A percentile compares a stretch with the other conserved stretches of the same genome.
Conservation (phyloP, 2,888 invertebrate genomes). For the Cantharis rustica region DNA sequence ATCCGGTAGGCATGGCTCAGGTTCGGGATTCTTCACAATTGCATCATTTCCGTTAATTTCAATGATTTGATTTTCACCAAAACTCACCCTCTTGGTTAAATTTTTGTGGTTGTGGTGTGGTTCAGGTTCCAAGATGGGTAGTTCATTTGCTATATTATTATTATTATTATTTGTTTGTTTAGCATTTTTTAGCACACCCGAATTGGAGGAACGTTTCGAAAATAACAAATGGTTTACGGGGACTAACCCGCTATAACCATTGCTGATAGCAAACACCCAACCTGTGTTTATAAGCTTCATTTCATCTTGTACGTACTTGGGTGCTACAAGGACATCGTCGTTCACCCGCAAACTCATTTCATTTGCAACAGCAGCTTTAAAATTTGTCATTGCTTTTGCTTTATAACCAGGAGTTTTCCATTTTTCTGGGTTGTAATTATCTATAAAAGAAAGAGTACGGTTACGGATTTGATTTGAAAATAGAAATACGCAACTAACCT, state of each 20-base stretch:
- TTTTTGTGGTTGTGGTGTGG: conserved; percentile 6
- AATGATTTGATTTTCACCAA: conserved; percentile 54
- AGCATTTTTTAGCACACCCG: conserved; percentile 22
- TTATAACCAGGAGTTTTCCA: conserved; percentile 70
- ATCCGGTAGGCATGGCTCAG: conserved; percentile 9
- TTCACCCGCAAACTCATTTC: conserved; percentile 81
- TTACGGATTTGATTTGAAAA: background rate
- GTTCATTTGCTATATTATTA: conserved; percentile 4
- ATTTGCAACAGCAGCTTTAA: conserved; percentile 69
- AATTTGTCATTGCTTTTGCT: conserved; percentile 75
- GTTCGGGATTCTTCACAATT: conserved; percentile 31
- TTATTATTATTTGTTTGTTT: conserved; percentile 9
- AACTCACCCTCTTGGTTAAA: conserved; percentile 50
- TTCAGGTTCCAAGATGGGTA: conserved; percentile 14
- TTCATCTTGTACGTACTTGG: conserved; percentile 77
- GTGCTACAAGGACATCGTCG: conserved; percentile 81
- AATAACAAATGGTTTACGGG: conserved; percentile 65
- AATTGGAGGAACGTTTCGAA: conserved; percentile 38
- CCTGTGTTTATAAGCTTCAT: conserved; percentile 67
- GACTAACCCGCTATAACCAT: conserved; percentile 65
- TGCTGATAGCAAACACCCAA: conserved; percentile 70
- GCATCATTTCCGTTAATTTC: conserved; percentile 45
- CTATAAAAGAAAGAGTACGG: conserved; percentile 36
- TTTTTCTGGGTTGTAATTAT: conserved; percentile 64
- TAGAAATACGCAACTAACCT: conserved; percentile 56